These are phyloP conservation scores for Aphis craccivora DNA, from an alignment of 1,140 invertebrate genomes.

Conservation along the genomic window DNA sequence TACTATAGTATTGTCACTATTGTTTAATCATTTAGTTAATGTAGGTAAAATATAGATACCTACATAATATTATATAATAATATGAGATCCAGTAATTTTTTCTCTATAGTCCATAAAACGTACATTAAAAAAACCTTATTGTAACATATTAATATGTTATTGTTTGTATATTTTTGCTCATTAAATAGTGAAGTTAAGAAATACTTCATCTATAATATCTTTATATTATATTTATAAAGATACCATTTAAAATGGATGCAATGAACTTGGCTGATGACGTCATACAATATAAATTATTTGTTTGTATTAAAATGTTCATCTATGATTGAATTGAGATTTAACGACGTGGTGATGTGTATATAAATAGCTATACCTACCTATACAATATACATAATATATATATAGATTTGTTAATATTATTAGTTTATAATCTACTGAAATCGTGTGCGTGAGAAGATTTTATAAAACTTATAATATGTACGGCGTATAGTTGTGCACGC, in stretches of 20 bases:
- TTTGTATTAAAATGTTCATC: background rate
- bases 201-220: background rate
- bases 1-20: background rate
- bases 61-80: background rate
- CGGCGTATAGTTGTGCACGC: background rate
- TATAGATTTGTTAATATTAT: background rate
- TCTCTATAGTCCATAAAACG: background rate
- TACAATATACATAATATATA: too few species aligned
- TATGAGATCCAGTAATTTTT: background rate
- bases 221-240: background rate
- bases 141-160: background rate
- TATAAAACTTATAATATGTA: background rate
- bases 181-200: background rate
- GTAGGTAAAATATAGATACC: too few species aligned
- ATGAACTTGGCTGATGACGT: background rate
- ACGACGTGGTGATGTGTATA: background rate
- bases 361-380: background rate
- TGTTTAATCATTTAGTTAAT: too few species aligned
- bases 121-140: background rate
- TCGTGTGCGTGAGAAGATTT: conserved; percentile 26
- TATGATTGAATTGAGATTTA: background rate
- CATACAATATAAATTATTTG: background rate
- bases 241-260: background rate
- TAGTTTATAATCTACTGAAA: background rate
- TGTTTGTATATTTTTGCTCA: background rate